Conservation (phyloP, 2,888 invertebrate species). For the Drosophila antonietae region DNA sequence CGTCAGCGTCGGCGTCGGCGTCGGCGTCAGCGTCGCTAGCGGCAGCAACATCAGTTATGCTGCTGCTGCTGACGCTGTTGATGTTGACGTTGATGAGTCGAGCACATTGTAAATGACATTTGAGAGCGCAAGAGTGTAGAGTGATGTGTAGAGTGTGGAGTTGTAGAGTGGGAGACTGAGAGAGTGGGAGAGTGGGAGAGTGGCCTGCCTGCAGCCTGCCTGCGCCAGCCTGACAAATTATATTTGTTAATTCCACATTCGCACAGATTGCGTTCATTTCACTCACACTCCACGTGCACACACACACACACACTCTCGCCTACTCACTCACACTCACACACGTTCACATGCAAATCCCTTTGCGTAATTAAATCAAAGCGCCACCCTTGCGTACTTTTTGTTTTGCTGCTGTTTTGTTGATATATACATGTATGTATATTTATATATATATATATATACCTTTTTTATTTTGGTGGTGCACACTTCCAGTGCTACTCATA, state of each 20-base stretch:
- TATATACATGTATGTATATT: too few relatives aligned
- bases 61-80: constrained; percentile 27
- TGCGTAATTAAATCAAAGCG: constrained; percentile 59
- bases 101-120: constrained; percentile 75
- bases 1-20: constrained; percentile 30
- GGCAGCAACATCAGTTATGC: constrained; percentile 10
- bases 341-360: constrained; percentile 43
- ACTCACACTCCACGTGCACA: not conserved
- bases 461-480: not conserved
- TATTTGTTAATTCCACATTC: constrained; percentile 45
- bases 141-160: constrained; percentile 15
- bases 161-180: constrained; percentile 14
- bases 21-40: constrained; percentile 12
- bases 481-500: not conserved
- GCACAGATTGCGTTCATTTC: constrained; percentile 33
- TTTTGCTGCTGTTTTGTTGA: not conserved
- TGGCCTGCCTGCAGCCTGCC: constrained; percentile 16
- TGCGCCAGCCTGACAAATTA: constrained; percentile 53
- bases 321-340: not conserved
- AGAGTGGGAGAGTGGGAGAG: constrained; percentile 1
- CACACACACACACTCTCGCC: not conserved
- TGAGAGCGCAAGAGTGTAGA: constrained; percentile 39
- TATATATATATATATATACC: too few relatives aligned
- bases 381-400: constrained; percentile 43
- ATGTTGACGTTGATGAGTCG: constrained; percentile 73